Evolutionary conservation across 2,888 invertebrate species (phyloP), one percentile per base, ranked within the genome.

Genomic region (Heteromyza rotundicornis): DNA sequence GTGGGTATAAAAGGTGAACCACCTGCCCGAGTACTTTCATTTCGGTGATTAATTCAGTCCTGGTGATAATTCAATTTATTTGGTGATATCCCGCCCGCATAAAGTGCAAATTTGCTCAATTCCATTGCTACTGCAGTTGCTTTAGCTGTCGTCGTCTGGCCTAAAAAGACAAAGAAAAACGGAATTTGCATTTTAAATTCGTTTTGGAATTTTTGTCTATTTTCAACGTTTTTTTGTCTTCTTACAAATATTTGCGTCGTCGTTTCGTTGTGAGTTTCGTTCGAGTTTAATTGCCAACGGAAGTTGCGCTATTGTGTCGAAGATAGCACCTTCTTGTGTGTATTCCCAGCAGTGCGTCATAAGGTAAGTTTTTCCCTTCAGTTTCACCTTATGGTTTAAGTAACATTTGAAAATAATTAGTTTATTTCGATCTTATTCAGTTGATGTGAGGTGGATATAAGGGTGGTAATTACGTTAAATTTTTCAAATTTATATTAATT

Each of bases 11-110:
- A 79, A 77, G 70, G 62, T 56, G 62, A 62, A 70, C 67, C 80
- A 78, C 74, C 75, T 71, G 71, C 66, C 73, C 68, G 65, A 67
- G 68, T 68, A 60, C 66, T 70, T 78, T 78, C 79, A 79, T 78
- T 79, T 69, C 64, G 64, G 68, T 70, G 67, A 65, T 68, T 71
- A 32, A 60, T 50, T 55, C 49, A 51, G 56, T 59, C n/a, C 55
- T 57, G 52, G 27, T 32, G 52, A 52, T 52, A 32, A 52, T 19
- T 16, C 58, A 47, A 24, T 44, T 57, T 23, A 40, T 51, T 52
- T 47, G n/a, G 52, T 54, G 20, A 10, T 32, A 32, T 24, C 24
- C n/a, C 32, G 49, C 79, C 78, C 73, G 76, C 75, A 77, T 72
- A 75, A 74, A 70, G 68, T 73, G 68, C 70, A 66, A 65, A 73